Evolutionary conservation across 2,888 invertebrate species (phyloP), one percentile per base, ranked within the genome.

Genomic region (Archips crataeganus): DNA sequence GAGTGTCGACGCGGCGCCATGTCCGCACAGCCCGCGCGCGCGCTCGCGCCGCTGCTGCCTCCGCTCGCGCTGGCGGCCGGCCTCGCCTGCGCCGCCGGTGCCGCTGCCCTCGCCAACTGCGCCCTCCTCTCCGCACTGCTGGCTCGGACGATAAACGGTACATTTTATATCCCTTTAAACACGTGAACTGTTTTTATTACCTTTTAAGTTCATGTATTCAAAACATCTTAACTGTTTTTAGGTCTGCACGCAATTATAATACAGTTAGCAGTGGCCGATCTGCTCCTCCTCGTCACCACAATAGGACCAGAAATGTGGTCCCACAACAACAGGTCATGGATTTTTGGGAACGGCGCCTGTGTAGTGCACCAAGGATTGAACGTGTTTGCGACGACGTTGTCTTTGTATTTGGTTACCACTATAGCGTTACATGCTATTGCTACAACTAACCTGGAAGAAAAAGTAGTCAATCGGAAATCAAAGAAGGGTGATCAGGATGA

Each of bases 341-440:
- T 83, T 47, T 94, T 95, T 78, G 92, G 95, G 32, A 82, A 83
- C 54, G 87, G 87, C 64, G 85, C 91, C 70, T 96, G 96, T 82
- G 89, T 92, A 68, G 85, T 95, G 2, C 95, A 95, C 84, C 87
- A 95, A 77, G 96, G 96, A 51, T 81, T 94, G 23, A 95, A 94
- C 84, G 93, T 95, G 51, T 90, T 96, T 64, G 87, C 94, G 2
- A 95, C 95, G 65, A 95, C 95, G 2, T 92, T 95, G n/a, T 91
- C 94, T 2, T 84, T 95, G 13, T 96, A 96, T 84, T 89, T 96
- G 75, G 88, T 95, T 47, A 89, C 94, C 68, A 95, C 95, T 23
- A 85, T 95, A 71, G 95, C 95, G 73, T 90, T 96, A 71, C 96
- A 96, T 79, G 90, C 95, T 23, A 89, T 96, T 61, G 95, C 96